A percentile compares a stretch with the other conserved stretches of the same genome.
phyloP scores from a whole-genome alignment of 2,113 vertebrate genomes.

The Hyperoodon ampullatus region DNA sequence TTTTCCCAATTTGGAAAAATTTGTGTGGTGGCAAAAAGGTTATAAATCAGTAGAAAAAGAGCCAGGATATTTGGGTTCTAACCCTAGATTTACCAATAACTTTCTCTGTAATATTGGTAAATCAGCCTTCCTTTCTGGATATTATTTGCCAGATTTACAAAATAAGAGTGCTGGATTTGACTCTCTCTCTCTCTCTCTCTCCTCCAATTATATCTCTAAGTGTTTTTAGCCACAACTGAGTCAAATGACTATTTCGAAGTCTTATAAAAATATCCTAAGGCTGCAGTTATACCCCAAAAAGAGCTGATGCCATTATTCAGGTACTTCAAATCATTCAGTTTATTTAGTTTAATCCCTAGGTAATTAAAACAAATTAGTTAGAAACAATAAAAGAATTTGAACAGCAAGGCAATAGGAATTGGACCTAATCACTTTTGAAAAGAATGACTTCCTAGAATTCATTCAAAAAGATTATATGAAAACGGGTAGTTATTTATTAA shows the following conservation, averaged over 20 bases:
- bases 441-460: background rate
- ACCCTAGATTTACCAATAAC: background rate
- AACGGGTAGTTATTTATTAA: background rate
- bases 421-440: slow-evolving; percentile 19
- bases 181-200: background rate
- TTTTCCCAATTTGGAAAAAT: background rate
- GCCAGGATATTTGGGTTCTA: background rate
- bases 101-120: background rate
- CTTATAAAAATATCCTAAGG: background rate
- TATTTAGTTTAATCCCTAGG: background rate
- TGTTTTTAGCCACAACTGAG: background rate
- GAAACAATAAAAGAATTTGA: slow-evolving; percentile 17
- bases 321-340: background rate
- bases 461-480: background rate
- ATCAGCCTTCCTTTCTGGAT: background rate
- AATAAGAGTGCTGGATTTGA: background rate
- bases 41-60: background rate
- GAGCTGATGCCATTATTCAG: background rate
- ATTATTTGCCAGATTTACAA: background rate
- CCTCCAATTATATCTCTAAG: background rate
- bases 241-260: background rate
- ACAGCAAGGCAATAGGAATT: background rate
- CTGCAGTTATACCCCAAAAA: background rate
- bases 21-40: background rate
- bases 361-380: slow-evolving; percentile 36